phyloP scores from a whole-genome alignment of 1,140 invertebrate species.

The Ceratosolen fusciceps region DNA sequence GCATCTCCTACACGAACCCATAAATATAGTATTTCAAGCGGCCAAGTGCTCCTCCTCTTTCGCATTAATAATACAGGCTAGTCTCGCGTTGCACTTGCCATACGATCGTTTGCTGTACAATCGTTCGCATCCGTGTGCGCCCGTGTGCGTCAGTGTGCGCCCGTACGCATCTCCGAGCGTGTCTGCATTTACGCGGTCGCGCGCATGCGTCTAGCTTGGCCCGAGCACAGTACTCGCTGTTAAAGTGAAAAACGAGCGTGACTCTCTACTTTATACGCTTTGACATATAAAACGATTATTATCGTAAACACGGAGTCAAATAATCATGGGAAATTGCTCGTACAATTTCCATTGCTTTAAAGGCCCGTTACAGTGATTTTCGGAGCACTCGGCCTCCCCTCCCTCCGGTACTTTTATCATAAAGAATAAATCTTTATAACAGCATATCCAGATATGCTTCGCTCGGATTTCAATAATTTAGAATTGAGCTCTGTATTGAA shows the following conservation, averaged over 20 bases:
- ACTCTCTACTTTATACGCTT: slow-evolving; percentile 1
- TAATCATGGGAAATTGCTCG: background rate
- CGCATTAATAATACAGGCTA: background rate
- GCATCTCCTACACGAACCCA: too few relatives aligned
- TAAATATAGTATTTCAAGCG: too few relatives aligned
- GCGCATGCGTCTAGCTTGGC: background rate
- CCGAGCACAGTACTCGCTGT: background rate
- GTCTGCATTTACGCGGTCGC: too few relatives aligned
- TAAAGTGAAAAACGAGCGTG: background rate
- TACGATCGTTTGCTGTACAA: background rate
- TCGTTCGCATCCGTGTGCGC: background rate
- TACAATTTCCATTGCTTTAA: background rate
- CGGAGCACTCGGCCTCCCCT: background rate
- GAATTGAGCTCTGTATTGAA: too few relatives aligned
- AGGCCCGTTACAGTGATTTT: background rate
- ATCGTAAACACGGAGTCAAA: background rate
- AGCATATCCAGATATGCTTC: too few relatives aligned
- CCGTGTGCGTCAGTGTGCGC: too few relatives aligned
- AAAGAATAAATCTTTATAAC: too few relatives aligned
- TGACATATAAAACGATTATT: background rate
- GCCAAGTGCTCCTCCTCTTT: background rate
- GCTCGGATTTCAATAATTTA: too few relatives aligned
- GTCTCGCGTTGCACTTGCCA: background rate
- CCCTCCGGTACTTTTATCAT: too few relatives aligned
- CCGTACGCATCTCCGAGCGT: too few relatives aligned